These are phyloP conservation scores for Philhelius pedissequus DNA, from an alignment of 2,888 invertebrate genomes.

Conservation along the genomic window DNA sequence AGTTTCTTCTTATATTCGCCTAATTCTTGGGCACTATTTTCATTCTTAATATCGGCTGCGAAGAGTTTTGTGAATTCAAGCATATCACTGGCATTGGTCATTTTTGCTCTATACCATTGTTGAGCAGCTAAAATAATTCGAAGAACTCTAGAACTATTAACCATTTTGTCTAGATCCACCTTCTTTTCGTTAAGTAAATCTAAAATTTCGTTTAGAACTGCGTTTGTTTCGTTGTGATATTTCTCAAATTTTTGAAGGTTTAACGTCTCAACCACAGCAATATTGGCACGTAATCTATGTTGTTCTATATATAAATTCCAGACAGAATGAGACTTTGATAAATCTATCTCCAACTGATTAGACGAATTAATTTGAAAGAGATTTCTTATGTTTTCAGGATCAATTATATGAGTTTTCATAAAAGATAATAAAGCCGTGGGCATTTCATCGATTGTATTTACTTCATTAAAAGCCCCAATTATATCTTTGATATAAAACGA, in stretches of 20 bases:
- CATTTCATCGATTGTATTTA: constrained; percentile 65
- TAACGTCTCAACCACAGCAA: constrained; percentile 71
- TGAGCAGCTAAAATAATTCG: constrained; percentile 32
- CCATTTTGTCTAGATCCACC: neutral
- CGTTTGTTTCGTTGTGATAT: constrained; percentile 54
- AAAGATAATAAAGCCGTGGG: constrained; percentile 71
- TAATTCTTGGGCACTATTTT: neutral
- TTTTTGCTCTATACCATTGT: constrained; percentile 21
- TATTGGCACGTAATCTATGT: constrained; percentile 72
- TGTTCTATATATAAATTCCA: constrained; percentile 75
- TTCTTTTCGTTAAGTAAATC: constrained; percentile 1
- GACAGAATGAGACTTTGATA: constrained; percentile 72
- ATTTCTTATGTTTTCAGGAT: constrained; percentile 73
- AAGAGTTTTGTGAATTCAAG: constrained; percentile 43
- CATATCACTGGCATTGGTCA: constrained; percentile 38
- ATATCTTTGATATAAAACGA: constrained; percentile 74
- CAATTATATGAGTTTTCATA: constrained; percentile 73
- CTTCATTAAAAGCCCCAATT: constrained; percentile 71
- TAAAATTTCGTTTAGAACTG: constrained; percentile 22
- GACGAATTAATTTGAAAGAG: constrained; percentile 71
- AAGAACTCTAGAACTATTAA: constrained; percentile 10
- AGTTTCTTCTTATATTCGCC: constrained; percentile 11
- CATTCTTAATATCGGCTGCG: constrained; percentile 4
- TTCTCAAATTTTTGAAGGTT: constrained; percentile 70
- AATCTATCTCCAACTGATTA: constrained; percentile 69